Evolutionary conservation across 1,140 invertebrate species (phyloP).

Genomic region (Calliphora vicina): DNA sequence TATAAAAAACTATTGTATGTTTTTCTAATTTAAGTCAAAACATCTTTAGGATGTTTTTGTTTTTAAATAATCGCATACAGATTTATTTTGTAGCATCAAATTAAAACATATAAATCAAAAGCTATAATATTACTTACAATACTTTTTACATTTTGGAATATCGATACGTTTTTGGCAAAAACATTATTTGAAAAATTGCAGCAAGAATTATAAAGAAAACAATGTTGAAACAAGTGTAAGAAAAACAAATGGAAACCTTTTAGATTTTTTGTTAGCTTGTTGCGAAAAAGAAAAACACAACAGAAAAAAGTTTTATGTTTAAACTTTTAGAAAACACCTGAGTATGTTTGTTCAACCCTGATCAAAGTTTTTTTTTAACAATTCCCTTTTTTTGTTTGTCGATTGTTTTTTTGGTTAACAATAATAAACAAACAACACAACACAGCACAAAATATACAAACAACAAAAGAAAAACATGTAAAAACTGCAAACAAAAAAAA

Average conservation of each 20-base stretch:
- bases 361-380: neutral
- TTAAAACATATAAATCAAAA: no score
- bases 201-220: neutral
- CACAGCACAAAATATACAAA: neutral
- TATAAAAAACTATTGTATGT: no score
- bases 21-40: no score
- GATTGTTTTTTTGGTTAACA: neutral
- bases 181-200: neutral
- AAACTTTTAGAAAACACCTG: slow-evolving; percentile 2
- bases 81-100: no score
- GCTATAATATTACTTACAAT: no score
- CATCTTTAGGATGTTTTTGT: no score
- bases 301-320: neutral
- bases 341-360: neutral
- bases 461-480: no score
- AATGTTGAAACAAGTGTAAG: neutral
- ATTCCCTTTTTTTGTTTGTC: neutral
- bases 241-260: slow-evolving; percentile 7
- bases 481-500: no score
- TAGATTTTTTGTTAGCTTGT: neutral
- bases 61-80: no score
- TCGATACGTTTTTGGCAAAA: no score
- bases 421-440: neutral
- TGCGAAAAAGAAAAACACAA: neutral
- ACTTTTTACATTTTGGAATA: no score